Evolutionary conservation across 2,888 invertebrate species (phyloP), one percentile per base, ranked within the genome.

Genomic region (Lasioglossum morio): DNA sequence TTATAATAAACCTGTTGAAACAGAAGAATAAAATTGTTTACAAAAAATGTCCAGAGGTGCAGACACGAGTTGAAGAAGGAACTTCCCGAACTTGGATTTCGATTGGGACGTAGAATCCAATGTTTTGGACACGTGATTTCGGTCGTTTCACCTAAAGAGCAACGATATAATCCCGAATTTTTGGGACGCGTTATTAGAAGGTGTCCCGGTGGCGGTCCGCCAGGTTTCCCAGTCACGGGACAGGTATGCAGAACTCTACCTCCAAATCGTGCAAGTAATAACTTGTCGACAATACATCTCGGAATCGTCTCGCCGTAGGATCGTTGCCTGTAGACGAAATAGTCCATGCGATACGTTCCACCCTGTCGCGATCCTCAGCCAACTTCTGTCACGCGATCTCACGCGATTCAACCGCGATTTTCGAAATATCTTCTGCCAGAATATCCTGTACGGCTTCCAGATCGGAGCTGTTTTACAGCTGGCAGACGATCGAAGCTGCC

Each of bases 181-280:
- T 82, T 77, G 84, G 80, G 60, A 78, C 70, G 77, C 63, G 75
- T 70, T 78, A 82, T 85, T 85, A 87, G 73, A 78, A 80, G 79
- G 72, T 78, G 37, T 63, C 48, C 57, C 72, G 66, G 60, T 88
- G 88, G 88, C 88, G 70, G n/a, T 14, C 10, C 30, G 88, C 88
- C 87, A 88, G 80, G 37, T 34, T 72, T 66, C 77, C 77, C 81
- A 86, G 82, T 87, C 87, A 82, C 81, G 82, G 75, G 48, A 83
- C 78, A 60, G 48, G 73, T 79, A 82, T 78, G 84, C 82, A 78
- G 74, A 87, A 84, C 76, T 84, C 60, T 84, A 81, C 81, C 77
- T 75, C 84, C 81, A 88, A 88, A 82, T 84, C 86, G 84, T 84
- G 86, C 88, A 84, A 84, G 87, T 84, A 87, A 88, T 86, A 88